Conservation (phyloP, 2,113 vertebrate genomes). For the Scophthalmus maximus region DNA sequence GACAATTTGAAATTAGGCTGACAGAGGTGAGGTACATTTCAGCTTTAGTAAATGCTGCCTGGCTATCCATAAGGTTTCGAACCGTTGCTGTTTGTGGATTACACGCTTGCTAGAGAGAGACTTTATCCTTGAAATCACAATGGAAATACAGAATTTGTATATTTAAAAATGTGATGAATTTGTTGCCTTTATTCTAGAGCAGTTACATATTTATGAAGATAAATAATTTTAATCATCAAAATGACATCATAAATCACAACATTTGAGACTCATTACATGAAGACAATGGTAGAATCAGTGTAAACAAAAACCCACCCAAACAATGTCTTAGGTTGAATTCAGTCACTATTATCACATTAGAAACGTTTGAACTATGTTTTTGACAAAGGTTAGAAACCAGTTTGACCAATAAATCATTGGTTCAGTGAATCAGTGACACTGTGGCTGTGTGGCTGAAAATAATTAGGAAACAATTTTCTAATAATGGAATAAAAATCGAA, state of each 20-base stretch:
- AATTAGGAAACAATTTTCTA: too few species aligned
- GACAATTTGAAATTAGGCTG: slow-evolving; percentile 28
- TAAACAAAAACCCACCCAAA: too few species aligned
- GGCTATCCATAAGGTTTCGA: slow-evolving; percentile 10
- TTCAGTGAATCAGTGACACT: too few species aligned
- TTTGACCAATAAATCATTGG: too few species aligned
- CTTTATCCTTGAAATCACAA: neutral
- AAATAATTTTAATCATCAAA: too few species aligned
- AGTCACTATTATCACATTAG: too few species aligned
- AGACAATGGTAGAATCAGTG: neutral
- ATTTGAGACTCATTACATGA: neutral
- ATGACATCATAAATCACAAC: neutral
- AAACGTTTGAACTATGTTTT: too few species aligned
- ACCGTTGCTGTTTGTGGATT: slow-evolving; percentile 6
- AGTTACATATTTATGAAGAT: neutral
- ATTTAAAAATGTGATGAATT: too few species aligned
- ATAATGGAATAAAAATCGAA: too few species aligned
- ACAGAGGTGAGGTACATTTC: slow-evolving; percentile 32
- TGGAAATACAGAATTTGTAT: neutral
- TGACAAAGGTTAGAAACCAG: too few species aligned
- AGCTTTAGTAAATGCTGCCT: neutral
- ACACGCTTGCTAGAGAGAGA: neutral
- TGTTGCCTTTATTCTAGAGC: neutral
- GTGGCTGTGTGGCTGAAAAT: too few species aligned
- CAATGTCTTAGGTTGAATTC: too few species aligned